phyloP scores from a whole-genome alignment of 2,888 invertebrate species.

The Mechanitis mazaeus region DNA sequence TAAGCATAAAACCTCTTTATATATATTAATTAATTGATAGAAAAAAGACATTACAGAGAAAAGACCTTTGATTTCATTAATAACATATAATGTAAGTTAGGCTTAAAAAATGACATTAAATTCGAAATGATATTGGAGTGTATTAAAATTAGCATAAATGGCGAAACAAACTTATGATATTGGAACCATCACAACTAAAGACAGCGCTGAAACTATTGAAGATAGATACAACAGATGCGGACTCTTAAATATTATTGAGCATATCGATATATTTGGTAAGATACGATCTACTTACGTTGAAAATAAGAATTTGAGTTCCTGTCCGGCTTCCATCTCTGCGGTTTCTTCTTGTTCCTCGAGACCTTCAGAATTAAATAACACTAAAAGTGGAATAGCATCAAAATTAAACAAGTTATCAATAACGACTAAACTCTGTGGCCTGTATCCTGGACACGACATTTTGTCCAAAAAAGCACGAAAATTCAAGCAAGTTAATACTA shows the following conservation, averaged over 20 bases:
- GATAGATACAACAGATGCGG: slow-evolving; percentile 39
- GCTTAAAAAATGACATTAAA: too few relatives aligned
- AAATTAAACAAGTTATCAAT: slow-evolving; percentile 39
- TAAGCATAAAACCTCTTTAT: neutral
- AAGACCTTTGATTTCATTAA: too few relatives aligned
- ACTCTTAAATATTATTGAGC: slow-evolving; percentile 41
- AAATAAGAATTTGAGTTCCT: slow-evolving; percentile 17
- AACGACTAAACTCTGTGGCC: slow-evolving; percentile 38
- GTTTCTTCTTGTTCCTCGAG: slow-evolving; percentile 33
- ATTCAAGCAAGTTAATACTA: slow-evolving; percentile 8
- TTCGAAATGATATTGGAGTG: neutral
- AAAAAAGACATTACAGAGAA: too few relatives aligned
- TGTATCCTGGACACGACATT: slow-evolving; percentile 46
- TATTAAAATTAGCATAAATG: slow-evolving; percentile 10
- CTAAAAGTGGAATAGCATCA: slow-evolving; percentile 21
- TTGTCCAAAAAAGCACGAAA: slow-evolving; percentile 34
- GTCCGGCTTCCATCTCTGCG: slow-evolving; percentile 28
- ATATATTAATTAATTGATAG: too few relatives aligned
- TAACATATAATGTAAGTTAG: too few relatives aligned
- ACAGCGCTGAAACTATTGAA: slow-evolving; percentile 10
- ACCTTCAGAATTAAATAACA: slow-evolving; percentile 13
- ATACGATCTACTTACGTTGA: slow-evolving; percentile 31
- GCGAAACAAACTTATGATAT: slow-evolving; percentile 12
- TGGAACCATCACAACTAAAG: slow-evolving; percentile 11
- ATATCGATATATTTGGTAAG: slow-evolving; percentile 48